Percentiles rank a stretch among this genome's conserved stretches.
Evolutionary conservation across 2,113 vertebrate genomes (phyloP).

Genomic region (Rhagologus leucostigma): DNA sequence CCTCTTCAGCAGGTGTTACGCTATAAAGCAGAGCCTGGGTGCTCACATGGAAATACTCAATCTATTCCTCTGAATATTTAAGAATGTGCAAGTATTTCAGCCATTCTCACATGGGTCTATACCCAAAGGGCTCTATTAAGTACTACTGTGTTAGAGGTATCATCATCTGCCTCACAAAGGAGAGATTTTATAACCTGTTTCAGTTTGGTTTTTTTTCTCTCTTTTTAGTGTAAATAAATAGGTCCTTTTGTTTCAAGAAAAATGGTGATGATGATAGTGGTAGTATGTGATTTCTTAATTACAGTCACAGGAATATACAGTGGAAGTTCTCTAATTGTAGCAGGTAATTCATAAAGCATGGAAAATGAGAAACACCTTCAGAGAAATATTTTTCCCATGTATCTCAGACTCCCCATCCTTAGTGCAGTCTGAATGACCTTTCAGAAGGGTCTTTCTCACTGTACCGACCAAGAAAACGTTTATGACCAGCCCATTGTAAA

Average conservation of each 20-base stretch:
- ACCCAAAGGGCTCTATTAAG: background rate
- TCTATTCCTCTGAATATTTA: background rate
- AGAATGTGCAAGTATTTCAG: background rate
- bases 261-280: background rate
- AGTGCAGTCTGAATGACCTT: background rate
- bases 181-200: background rate
- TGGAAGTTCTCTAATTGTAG: background rate
- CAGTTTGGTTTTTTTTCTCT: background rate
- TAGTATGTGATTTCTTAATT: background rate
- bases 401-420: background rate
- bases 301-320: background rate
- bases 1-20: background rate
- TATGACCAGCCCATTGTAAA: background rate
- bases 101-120: background rate
- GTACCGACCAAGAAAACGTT: background rate
- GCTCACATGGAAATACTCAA: background rate
- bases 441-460: background rate
- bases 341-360: background rate
- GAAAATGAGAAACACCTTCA: background rate
- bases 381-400: background rate
- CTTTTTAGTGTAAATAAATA: background rate
- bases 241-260: background rate
- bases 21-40: background rate
- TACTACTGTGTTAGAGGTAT: background rate
- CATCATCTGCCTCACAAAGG: background rate